Base-by-base conservation (phyloP, 2,888 invertebrate species). In the Cinara cedri region DNA sequence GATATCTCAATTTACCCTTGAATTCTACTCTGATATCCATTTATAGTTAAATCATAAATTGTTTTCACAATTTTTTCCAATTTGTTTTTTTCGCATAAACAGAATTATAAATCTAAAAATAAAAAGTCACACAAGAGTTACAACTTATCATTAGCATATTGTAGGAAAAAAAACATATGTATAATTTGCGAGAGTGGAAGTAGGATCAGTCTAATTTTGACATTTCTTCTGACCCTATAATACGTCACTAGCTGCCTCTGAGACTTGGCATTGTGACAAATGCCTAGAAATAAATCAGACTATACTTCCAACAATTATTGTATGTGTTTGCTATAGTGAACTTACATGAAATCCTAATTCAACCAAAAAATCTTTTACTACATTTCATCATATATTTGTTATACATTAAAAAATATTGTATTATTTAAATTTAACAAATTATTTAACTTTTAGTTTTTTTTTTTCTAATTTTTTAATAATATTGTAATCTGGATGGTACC, bases 121-220 rank as follows among this genome's bases (percentile, higher is more conserved):
- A 76, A 66, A 66, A 66, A 44, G 44, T 66, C 26, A 34, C 55
- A 66, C 4, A 24, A 57, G 46, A 66, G 26, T 76, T n/a, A 55
- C 46, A 76, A 66, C n/a, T 57, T 55, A 55, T 55, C 55, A 66
- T 63, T 51, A 63, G 21, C 6, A 63, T 63, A 42, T 51, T 76
- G 55, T 76, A 75, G 63, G 24, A 44, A 55, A 75, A 54, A 21
- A 65, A 54, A 54, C 54, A 76, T 44, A 66, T 57, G 54, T 65
- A 74, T 63, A 26, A 19, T 55, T 26, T 57, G 55, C 16, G 26
- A 46, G 66, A 66, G 24, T 66, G 66, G 75, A 75, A 66, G 63
- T 75, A 46, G 42, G 66, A 76, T 76, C 55, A 76, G 76, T 78
- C 76, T 78, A 78, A 78, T 78, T 78, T 70, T 78, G 76, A 78